phyloP scores from a whole-genome alignment of 2,888 invertebrate genomes.

The Acanthosepion lycidas region DNA sequence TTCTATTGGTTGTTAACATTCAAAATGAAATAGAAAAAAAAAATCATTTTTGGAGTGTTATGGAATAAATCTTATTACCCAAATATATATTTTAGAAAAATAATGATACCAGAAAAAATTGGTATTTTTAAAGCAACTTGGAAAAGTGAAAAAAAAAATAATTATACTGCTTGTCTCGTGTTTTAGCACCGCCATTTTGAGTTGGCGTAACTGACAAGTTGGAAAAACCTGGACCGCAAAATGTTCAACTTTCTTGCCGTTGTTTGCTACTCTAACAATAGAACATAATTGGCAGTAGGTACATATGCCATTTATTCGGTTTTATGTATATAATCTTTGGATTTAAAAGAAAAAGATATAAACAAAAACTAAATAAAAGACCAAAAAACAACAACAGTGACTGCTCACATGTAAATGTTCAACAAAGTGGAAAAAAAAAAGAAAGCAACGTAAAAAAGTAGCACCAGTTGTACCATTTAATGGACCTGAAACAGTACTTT shows the following conservation, averaged over 20 bases:
- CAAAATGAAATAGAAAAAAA: not conserved
- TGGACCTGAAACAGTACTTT: not conserved
- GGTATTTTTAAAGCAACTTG: not conserved
- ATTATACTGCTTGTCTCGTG: not conserved
- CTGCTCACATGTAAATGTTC: not conserved
- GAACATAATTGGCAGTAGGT: not conserved
- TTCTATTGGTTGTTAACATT: not conserved
- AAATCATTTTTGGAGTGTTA: not conserved
- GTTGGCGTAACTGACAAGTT: not conserved
- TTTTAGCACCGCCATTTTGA: not conserved
- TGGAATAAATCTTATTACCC: not conserved
- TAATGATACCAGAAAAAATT: not conserved
- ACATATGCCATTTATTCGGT: not conserved
- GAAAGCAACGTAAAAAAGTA: too few species aligned
- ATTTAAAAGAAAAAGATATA: not conserved
- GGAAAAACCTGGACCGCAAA: not conserved
- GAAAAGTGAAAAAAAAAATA: not conserved
- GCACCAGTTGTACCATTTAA: not conserved
- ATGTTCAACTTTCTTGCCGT: not conserved
- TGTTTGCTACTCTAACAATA: not conserved
- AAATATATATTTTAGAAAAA: not conserved
- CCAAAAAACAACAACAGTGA: not conserved
- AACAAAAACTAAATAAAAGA: not conserved
- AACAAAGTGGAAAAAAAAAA: not conserved
- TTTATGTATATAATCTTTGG: not conserved